Conservation (phyloP, 2,888 invertebrate genomes). For the Caprella mutica region DNA sequence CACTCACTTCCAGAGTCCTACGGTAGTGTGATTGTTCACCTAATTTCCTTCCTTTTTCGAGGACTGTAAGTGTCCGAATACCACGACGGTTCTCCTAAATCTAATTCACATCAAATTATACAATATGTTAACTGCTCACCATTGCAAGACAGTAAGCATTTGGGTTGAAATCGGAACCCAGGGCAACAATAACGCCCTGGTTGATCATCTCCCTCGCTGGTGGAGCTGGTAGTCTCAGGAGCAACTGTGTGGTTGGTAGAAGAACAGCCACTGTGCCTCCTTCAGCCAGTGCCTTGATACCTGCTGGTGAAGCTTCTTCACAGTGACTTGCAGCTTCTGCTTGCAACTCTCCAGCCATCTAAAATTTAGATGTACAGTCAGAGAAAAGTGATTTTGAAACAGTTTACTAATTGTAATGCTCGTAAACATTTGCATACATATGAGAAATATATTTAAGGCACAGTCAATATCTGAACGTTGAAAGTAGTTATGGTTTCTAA, state of each 20-base stretch:
- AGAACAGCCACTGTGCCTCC: constrained; percentile 46
- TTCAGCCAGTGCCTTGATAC: constrained; percentile 45
- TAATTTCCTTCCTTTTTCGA: no score
- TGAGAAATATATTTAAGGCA: background rate
- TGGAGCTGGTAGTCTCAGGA: constrained; percentile 46
- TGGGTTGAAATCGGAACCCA: constrained; percentile 52
- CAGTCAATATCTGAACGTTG: background rate
- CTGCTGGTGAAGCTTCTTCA: constrained; percentile 47
- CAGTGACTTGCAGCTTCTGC: constrained; percentile 50
- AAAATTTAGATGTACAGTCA: constrained; percentile 2
- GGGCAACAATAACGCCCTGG: constrained; percentile 46
- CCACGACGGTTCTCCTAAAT: no score
- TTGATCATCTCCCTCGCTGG: constrained; percentile 49
- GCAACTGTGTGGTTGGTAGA: constrained; percentile 50
- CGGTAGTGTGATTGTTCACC: no score
- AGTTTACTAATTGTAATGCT: background rate
- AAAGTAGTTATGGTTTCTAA: background rate
- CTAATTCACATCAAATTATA: no score
- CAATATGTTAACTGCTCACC: no score
- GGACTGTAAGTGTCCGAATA: no score
- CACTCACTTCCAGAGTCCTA: no score
- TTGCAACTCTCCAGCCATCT: constrained; percentile 47
- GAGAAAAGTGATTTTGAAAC: background rate
- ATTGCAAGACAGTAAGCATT: constrained; percentile 51
- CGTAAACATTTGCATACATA: constrained; percentile 1